Evolutionary conservation across 2,888 invertebrate genomes (phyloP), one percentile per base, ranked within the genome.

Genomic region (Tupiocoris notatus): DNA sequence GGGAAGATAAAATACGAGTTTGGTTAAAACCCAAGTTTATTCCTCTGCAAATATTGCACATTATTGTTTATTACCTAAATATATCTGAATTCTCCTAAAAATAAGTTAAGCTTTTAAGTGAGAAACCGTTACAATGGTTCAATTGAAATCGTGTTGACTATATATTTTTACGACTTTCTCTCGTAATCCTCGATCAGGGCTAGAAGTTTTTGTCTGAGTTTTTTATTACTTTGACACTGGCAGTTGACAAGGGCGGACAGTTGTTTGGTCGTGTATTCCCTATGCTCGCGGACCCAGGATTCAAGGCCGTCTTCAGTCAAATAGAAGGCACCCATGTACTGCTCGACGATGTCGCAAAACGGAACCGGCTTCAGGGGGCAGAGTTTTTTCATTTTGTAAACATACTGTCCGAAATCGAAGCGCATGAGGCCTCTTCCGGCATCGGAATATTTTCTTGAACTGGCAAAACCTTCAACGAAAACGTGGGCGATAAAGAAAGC

Each of bases 351-450:
- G 75, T 93, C 92, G 79, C 92, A 90, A 82, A 93, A 92, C 0
- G 97, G 95, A 17, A 95, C 87, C 1, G 96, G 96, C 82, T 91
- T 91, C 6, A 95, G 83, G 0, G 89, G 89, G 0, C 95, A 92
- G 74, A 97, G 89, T 82, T 92, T 90, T 84, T 98, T 96, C 70
- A 95, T 86, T 83, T 97, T 96, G 21, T 94, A 90, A 80, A 96
- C 89, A 79, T 98, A 90, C 83, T 98, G 98, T 6, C 96, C 94
- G 82, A 96, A 98, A 86, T 99, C 99, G 21, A 99, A 86, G 83
- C 98, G 98, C 98, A 99, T 99, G 9, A 99, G 85, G 0, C 96
- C 98, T 57, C 99, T 86, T 0, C 99, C 99, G 22, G 96, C 98
- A 81, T 96, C 95, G 0, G 96, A 93, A 84, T 99, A 99, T 83